Conservation (phyloP, 2,888 invertebrate species). For the Yponomeuta plumbellus region DNA sequence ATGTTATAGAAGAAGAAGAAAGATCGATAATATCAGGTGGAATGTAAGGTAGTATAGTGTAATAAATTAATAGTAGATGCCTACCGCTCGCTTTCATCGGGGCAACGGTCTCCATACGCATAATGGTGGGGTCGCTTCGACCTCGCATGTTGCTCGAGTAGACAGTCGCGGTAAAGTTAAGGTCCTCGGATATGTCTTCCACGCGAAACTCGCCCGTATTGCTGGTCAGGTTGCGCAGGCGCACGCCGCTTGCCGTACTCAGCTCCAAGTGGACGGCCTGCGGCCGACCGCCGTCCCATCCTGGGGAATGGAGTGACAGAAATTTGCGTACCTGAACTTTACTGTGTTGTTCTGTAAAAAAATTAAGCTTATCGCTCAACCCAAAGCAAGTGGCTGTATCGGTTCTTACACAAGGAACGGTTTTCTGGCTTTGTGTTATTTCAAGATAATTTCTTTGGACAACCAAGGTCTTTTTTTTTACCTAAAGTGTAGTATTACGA, state of each 20-base stretch:
- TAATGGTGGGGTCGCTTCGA: conserved; percentile 32
- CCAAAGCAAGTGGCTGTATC: too few relatives aligned
- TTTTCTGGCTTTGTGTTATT: too few relatives aligned
- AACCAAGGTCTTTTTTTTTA: too few relatives aligned
- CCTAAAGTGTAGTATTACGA: too few relatives aligned
- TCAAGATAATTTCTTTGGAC: too few relatives aligned
- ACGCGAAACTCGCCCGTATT: conserved; percentile 45
- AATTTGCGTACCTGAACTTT: background rate
- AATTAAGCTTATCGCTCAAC: too few relatives aligned
- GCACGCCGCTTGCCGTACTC: conserved; percentile 31
- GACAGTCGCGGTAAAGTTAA: conserved; percentile 45
- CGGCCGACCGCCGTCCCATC: conserved; percentile 56
- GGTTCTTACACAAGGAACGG: too few relatives aligned
- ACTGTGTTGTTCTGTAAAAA: too few relatives aligned
- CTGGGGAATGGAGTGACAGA: conserved; percentile 27
- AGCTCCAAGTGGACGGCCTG: conserved; percentile 49
- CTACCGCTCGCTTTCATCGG: conserved; percentile 39
- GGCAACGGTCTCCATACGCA: conserved; percentile 37
- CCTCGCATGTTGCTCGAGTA: conserved; percentile 49
- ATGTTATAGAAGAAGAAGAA: too few relatives aligned
- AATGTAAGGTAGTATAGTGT: too few relatives aligned
- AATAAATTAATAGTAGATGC: background rate
- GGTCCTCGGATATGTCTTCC: conserved; percentile 31
- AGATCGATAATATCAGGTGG: too few relatives aligned
- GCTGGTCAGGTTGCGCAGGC: conserved; percentile 40